These are phyloP conservation scores for Netelia virgata DNA, from an alignment of 2,888 invertebrate species.

Conservation along the genomic window DNA sequence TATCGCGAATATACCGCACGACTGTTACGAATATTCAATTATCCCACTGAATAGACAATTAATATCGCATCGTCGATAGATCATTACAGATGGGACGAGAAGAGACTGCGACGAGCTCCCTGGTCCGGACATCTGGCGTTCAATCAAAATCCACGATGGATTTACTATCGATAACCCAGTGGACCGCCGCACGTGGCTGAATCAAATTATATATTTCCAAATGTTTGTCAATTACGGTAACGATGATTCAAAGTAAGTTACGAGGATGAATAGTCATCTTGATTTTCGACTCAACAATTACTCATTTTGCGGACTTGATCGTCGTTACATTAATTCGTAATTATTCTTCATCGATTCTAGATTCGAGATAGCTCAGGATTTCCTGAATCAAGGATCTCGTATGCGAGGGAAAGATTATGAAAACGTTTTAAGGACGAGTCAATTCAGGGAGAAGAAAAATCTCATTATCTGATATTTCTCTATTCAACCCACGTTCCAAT, in stretches of 20 bases:
- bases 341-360: too few relatives aligned
- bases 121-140: not conserved
- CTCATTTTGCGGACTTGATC: too few relatives aligned
- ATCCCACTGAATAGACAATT: conserved; percentile 51
- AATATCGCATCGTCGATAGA: conserved; percentile 50
- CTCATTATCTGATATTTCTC: not conserved
- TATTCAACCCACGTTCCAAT: conserved; percentile 14
- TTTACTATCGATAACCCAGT: not conserved
- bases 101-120: not conserved
- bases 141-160: conserved; percentile 32
- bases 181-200: not conserved
- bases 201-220: not conserved
- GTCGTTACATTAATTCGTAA: too few relatives aligned
- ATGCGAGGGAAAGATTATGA: too few relatives aligned
- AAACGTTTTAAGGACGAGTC: too few relatives aligned
- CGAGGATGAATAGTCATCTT: too few relatives aligned
- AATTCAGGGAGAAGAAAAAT: too few relatives aligned
- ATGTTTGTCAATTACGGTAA: conserved; percentile 10
- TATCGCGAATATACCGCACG: conserved; percentile 3
- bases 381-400: too few relatives aligned
- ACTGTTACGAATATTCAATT: conserved; percentile 59
- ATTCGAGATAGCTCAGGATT: too few relatives aligned
- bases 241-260: not conserved
- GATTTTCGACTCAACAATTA: too few relatives aligned
- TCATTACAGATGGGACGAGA: conserved; percentile 20